Conservation (phyloP, 2,797 vertebrate species). For the Poeciliopsis gracilis region DNA sequence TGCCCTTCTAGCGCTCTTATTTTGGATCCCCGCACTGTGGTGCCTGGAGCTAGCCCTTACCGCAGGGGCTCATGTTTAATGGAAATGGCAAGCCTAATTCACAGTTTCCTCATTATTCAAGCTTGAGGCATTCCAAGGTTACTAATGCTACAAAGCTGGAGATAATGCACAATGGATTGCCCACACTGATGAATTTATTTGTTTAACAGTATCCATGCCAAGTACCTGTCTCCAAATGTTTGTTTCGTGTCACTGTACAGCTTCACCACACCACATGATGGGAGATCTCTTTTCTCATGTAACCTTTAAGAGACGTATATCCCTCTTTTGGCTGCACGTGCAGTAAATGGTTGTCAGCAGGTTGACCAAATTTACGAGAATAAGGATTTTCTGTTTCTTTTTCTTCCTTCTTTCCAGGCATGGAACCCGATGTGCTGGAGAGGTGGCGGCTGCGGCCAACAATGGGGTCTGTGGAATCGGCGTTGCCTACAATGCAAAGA, state of each 20-base stretch:
- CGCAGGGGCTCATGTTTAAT: conserved; percentile 46
- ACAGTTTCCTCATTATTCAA: conserved; percentile 40
- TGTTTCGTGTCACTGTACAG: conserved; percentile 56
- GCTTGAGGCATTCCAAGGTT: conserved; percentile 38
- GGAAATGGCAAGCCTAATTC: conserved; percentile 61
- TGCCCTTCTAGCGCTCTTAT: conserved; percentile 21
- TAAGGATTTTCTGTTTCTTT: conserved; percentile 26
- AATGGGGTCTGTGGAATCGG: conserved; percentile 97
- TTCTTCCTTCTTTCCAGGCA: conserved; percentile 80
- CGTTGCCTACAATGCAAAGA: conserved; percentile 93
- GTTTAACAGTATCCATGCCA: conserved; percentile 57
- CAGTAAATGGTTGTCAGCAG: conserved; percentile 26
- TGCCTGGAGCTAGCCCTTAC: conserved; percentile 46
- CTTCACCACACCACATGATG: conserved; percentile 25
- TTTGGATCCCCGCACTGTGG: conserved; percentile 26
- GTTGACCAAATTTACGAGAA: conserved; percentile 23
- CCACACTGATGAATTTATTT: conserved; percentile 38
- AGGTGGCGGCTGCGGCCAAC: conserved; percentile 94
- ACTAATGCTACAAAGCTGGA: conserved; percentile 28
- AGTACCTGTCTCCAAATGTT: conserved; percentile 50
- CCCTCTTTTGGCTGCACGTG: conserved; percentile 5
- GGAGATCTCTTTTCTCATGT: conserved; percentile 37
- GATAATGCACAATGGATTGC: conserved; percentile 37
- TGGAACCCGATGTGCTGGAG: conserved; percentile 94
- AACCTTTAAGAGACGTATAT: conserved; percentile 19